Conservation (phyloP, 2,888 invertebrate genomes). For the Agonopterix alstromeriana region DNA sequence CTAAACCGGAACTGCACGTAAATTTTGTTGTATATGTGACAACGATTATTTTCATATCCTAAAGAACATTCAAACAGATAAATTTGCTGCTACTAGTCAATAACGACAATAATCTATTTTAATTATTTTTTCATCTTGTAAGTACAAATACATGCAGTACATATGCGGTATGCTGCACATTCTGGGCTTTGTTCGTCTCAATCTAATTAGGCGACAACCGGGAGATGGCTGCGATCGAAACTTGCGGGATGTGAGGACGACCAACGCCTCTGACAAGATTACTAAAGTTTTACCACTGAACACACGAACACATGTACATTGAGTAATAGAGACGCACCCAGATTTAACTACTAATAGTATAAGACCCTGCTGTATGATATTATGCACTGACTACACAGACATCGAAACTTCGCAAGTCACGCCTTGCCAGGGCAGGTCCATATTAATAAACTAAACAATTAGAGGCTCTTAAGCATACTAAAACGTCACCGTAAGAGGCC, state of each 20-base stretch:
- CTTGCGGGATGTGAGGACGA: constrained; percentile 42
- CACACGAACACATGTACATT: constrained; percentile 11
- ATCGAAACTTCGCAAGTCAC: too few species aligned
- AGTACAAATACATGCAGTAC: constrained; percentile 13
- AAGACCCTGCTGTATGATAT: not conserved
- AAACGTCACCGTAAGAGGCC: too few species aligned
- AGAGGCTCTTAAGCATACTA: too few species aligned
- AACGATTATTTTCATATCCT: too few species aligned
- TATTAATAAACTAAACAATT: too few species aligned
- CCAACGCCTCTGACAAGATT: constrained; percentile 47
- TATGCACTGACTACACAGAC: not conserved
- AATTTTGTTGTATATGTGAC: too few species aligned
- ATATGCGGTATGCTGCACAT: constrained; percentile 21
- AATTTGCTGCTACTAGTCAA: too few species aligned
- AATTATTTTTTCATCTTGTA: too few species aligned
- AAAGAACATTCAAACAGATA: too few species aligned
- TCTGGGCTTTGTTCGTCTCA: constrained; percentile 31
- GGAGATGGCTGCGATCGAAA: constrained; percentile 49
- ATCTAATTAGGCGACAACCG: constrained; percentile 56
- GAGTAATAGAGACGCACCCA: not conserved
- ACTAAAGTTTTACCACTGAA: constrained; percentile 39
- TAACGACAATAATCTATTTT: too few species aligned
- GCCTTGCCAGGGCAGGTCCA: too few species aligned
- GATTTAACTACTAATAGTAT: not conserved
- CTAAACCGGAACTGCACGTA: too few species aligned